Base-by-base conservation (phyloP, 2,888 invertebrate species). In the Cosmia trapezina region DNA sequence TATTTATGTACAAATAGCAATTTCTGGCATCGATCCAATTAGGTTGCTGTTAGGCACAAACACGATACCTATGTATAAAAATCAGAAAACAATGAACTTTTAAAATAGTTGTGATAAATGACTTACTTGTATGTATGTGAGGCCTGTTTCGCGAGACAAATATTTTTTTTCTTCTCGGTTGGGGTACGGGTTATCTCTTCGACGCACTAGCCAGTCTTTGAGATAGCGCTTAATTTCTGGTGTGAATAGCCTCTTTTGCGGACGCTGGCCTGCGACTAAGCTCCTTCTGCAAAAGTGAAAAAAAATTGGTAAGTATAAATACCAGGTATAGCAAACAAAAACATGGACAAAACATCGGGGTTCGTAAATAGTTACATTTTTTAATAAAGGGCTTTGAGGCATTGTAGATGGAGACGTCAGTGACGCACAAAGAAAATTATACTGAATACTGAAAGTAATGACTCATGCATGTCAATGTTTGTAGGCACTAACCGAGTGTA, bases 141-240 rank as follows among this genome's bases (percentile, higher is more conserved):
- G 96, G 60, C 98, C 98, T 22, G 98, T 98, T 93, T 98, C 97
- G 37, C 97, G 93, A 2, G 98, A 97, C 73, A 98, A 93, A 66
- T 96, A 96, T 93, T 98, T 98, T 89, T 98, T 98, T 91, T 98
- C 98, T 84, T 98, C 98, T 76, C 98, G 95, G 89, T 97, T 98
- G 1, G 98, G 98, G 92, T 98, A 98, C 0, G 98, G 98, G 91
- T 98, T 98, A 82, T 98, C 98, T 90, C 98, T 96, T 85, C 98
- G 96, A 59, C 98, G 95, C 22, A 98, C 97, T 19, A 98, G 95
- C 98, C 98, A 98, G 88, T 98, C 97, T 93, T 98, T 98, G 41
- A 98, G 95, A 93, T 97, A 97, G 79, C 97, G 96, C 89, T 98
- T 98, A 86, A 98, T 98, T 96, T 98, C 98, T 71, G 98, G 98